Evolutionary conservation across 2,888 invertebrate species (phyloP), one percentile per base, ranked within the genome.

Genomic region (Microdon myrmicae): DNA sequence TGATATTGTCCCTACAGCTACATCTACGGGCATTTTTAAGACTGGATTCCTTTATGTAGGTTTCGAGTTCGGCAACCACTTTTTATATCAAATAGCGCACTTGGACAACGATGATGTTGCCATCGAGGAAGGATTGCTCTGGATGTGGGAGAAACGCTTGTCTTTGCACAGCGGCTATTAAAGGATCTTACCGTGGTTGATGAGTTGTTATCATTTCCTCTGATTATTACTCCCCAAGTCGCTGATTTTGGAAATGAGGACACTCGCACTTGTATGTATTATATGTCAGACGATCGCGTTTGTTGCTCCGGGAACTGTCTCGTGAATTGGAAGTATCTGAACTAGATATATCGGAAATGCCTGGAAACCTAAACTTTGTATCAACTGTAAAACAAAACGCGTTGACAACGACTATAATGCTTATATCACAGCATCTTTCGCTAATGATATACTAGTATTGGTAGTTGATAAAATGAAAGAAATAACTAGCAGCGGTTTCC

Each of bases 391-490:
- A 96, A 76, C 87, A 92, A 73, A 88, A 95, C 78, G 88, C 92
- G 83, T 90, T 90, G 70, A 90, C 96, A 96, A 98, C 85, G 93
- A 94, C 79, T 97, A 85, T 84, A 99, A 99, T 86, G 94, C 98
- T 44, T 99, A 98, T 85, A 99, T 99, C 85, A 96, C 99, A 80
- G 99, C 99, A 73, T 99, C 99, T 39, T 99, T 99, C 89, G 93
- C 96, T 68, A 86, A 86, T 73, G 99, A 99, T 71, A 99, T 99
- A 9, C 87, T 99, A 75, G 99, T 99, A 68, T 86, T 99, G 74
- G 96, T 96, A 72, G 99, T 99, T 78, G 99, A 99, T 70, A 99
- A 99, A 81, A 99, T 99, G n/a, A 99, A 99, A 81, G 99, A 99
- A 89, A 98, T 99, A 14, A 96, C 98, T 0, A 99, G 99, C 81